Base-by-base conservation (phyloP, 1,140 invertebrate species). In the Phocides pigmalion region DNA sequence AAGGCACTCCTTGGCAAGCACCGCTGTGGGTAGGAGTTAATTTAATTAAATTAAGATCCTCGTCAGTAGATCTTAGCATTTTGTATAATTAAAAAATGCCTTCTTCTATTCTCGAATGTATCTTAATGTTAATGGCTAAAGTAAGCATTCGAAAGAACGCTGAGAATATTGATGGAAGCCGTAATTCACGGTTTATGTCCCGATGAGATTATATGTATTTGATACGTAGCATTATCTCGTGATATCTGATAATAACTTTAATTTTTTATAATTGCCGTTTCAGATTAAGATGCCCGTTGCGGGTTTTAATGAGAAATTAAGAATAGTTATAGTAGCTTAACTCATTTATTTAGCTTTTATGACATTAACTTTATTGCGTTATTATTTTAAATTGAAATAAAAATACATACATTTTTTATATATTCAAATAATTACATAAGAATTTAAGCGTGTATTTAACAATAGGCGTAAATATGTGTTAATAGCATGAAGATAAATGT, bases 111-210 rank as follows among this genome's bases (percentile, higher is more conserved):
- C 19, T 12, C 11, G 20, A 20, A 46, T 47, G 22, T 5, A 14
- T 12, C 17, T 25, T 25, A n/a, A 25, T 25, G 12, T 47, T 47
- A 47, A 47, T 25, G 44, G 25, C 4, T 47, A 12, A 47, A n/a
- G 25, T 22, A n/a, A 22, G 25, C 25, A 32, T 50, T 50, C 22
- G 22, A 32, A 20, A 9, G 11, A 47, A 19, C 19, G 22, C 14
- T 9, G 47, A 32, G 22, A 50, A 50, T 50, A 32, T 50, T 50
- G 25, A 50, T 50, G 28, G 47, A 32, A 50, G 47, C 28, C 20
- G 47, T 50, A 50, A 14, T 49, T 49, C 22, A 49, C 12, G 20
- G 46, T 49, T 28, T 32, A 49, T 49, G 46, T 49, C 22, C 42
- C 14, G n/a, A 49, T 28, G 22, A 49, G 46, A 49, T 47, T 25